phyloP scores from a whole-genome alignment of 2,113 vertebrate genomes.

The rabbit (Oryctolagus cuniculus) region DNA sequence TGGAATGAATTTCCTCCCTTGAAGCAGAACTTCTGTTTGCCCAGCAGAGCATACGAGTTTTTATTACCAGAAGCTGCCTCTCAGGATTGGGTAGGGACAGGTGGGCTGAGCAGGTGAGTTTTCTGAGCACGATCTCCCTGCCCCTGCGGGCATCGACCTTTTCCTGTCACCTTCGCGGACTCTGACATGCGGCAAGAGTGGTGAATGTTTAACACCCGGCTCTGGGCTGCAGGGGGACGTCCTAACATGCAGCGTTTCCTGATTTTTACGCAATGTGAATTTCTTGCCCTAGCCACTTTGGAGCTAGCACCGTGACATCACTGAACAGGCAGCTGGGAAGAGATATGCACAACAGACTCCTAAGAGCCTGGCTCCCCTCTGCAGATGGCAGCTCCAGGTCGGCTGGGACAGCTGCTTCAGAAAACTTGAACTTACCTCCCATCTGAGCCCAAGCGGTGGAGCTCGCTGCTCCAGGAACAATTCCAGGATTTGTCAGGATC shows the following conservation, averaged over 20 bases:
- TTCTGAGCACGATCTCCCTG: neutral
- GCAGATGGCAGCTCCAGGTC: neutral
- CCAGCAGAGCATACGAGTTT: neutral
- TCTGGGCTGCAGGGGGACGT: neutral
- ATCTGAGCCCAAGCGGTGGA: neutral
- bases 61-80: neutral
- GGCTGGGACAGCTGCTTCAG: neutral
- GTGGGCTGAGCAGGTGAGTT: neutral
- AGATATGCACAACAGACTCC: neutral
- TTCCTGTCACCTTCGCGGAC: conserved; percentile 2
- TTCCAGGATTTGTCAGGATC: neutral
- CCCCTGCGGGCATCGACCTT: conserved; percentile 25
- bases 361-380: neutral
- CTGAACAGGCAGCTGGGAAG: neutral
- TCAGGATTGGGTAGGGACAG: neutral
- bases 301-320: neutral
- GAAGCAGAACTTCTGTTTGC: conserved; percentile 33
- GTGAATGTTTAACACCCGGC: conserved; percentile 70
- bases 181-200: neutral
- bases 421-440: neutral
- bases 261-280: neutral
- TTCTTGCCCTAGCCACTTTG: neutral
- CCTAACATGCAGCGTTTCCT: conserved; percentile 19
- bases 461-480: neutral
- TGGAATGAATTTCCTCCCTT: conserved; percentile 49